A percentile compares a stretch with the other conserved stretches of the same genome.
These are phyloP conservation scores for Trachymyrmex septentrionalis DNA, from an alignment of 1,140 invertebrate genomes.

Conservation along the genomic window DNA sequence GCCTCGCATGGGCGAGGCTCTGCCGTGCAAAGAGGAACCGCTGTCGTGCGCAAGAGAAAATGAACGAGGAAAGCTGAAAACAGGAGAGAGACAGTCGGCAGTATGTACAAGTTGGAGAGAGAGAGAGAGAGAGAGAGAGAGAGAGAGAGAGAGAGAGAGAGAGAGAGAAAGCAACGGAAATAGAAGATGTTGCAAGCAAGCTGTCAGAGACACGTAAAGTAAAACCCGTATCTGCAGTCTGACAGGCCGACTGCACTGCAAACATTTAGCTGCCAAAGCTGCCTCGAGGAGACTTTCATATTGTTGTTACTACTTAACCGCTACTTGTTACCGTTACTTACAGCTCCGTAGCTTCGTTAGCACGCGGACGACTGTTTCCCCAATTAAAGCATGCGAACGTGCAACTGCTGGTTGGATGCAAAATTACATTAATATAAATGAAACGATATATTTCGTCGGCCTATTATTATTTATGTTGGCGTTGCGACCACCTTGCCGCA, in stretches of 20 bases:
- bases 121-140: conserved; percentile 12
- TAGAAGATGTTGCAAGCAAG: conserved; percentile 17
- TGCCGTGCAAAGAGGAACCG: conserved; percentile 56
- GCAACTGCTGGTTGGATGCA: conserved; percentile 23
- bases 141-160: too few species aligned
- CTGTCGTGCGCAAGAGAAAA: neutral
- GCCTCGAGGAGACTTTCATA: conserved; percentile 56
- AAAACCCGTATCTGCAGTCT: conserved; percentile 34
- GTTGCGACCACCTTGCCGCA: neutral
- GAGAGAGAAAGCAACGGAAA: neutral
- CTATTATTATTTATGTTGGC: neutral
- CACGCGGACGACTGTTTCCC: conserved; percentile 60
- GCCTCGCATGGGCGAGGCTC: conserved; percentile 58
- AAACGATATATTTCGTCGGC: neutral
- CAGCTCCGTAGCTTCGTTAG: conserved; percentile 57
- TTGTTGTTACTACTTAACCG: conserved; percentile 69
- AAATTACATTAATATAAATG: conserved; percentile 43
- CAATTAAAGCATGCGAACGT: conserved; percentile 63
- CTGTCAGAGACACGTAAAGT: conserved; percentile 28
- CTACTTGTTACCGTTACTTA: conserved; percentile 71
- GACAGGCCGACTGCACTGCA: conserved; percentile 34
- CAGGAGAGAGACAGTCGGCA: neutral
- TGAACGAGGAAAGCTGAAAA: neutral
- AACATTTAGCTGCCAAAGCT: conserved; percentile 46
- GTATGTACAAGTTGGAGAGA: conserved; percentile 23